phyloP scores from a whole-genome alignment of 2,888 invertebrate genomes.

The Tupiocoris notatus region DNA sequence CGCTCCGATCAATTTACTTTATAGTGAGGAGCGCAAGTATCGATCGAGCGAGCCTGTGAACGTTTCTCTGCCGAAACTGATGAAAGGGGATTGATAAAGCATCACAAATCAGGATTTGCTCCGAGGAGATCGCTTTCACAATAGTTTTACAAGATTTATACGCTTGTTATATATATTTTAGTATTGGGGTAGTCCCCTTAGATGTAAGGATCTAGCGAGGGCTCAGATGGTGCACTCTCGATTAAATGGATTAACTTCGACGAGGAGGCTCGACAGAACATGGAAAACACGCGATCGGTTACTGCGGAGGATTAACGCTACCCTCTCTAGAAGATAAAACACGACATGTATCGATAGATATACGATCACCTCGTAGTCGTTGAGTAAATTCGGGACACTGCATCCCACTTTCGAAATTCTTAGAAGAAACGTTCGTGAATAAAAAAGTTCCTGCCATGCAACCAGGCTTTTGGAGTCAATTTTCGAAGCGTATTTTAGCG shows the following conservation, averaged over 20 bases:
- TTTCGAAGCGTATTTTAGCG: too few species aligned
- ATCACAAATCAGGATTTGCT: slow-evolving; percentile 4
- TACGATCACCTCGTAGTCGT: too few species aligned
- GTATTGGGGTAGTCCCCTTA: slow-evolving; percentile 1
- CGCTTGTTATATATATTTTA: neutral
- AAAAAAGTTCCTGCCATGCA: neutral
- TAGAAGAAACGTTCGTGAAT: too few species aligned
- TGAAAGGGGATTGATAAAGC: neutral
- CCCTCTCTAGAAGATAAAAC: neutral
- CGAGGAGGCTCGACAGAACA: neutral
- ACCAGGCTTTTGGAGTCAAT: neutral
- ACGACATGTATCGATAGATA: too few species aligned
- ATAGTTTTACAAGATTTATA: slow-evolving; percentile 2
- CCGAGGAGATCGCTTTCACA: neutral
- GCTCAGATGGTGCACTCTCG: neutral
- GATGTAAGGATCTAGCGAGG: neutral
- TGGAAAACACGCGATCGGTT: neutral
- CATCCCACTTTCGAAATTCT: too few species aligned
- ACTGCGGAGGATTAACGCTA: neutral
- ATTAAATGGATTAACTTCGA: slow-evolving; percentile 2
- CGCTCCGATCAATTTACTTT: too few species aligned
- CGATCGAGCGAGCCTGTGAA: too few species aligned
- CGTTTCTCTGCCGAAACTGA: too few species aligned
- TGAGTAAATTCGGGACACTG: too few species aligned
- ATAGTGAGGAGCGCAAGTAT: too few species aligned